Evolutionary conservation across 2,797 vertebrate species (phyloP).

Genomic region (Neoniphon sammara): DNA sequence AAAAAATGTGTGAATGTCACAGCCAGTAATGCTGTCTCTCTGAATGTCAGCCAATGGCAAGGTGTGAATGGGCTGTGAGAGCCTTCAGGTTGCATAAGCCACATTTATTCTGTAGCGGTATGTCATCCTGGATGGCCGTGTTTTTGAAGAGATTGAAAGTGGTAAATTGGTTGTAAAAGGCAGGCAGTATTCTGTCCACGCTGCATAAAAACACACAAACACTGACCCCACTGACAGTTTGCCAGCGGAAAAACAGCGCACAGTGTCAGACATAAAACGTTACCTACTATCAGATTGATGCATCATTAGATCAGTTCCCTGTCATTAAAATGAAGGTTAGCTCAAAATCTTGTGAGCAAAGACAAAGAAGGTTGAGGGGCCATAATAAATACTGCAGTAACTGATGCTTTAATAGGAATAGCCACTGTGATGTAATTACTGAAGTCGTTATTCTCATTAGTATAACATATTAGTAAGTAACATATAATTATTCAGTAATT

Average conservation of each 20-base stretch:
- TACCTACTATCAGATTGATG: neutral
- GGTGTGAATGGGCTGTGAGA: conserved; percentile 28
- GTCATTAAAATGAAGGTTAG: no score
- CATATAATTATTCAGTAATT: no score
- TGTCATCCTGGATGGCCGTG: conserved; percentile 17
- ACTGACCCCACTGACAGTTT: neutral
- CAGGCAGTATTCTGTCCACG: neutral
- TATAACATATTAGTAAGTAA: no score
- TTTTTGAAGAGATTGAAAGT: conserved; percentile 16
- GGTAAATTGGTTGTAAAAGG: conserved; percentile 8
- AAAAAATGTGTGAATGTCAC: neutral
- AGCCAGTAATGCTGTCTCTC: neutral
- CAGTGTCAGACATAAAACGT: neutral
- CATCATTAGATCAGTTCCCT: no score
- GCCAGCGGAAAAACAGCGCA: neutral
- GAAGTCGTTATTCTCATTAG: no score
- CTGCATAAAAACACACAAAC: no score
- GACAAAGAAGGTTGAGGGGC: no score
- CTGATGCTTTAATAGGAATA: no score
- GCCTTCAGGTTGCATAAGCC: neutral
- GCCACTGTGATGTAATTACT: no score
- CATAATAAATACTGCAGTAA: no score
- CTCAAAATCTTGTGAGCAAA: no score
- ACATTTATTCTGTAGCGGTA: neutral
- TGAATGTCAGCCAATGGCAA: conserved; percentile 8